These are phyloP conservation scores for Vireo altiloquus DNA, from an alignment of 2,113 vertebrate genomes.

Conservation along the genomic window DNA sequence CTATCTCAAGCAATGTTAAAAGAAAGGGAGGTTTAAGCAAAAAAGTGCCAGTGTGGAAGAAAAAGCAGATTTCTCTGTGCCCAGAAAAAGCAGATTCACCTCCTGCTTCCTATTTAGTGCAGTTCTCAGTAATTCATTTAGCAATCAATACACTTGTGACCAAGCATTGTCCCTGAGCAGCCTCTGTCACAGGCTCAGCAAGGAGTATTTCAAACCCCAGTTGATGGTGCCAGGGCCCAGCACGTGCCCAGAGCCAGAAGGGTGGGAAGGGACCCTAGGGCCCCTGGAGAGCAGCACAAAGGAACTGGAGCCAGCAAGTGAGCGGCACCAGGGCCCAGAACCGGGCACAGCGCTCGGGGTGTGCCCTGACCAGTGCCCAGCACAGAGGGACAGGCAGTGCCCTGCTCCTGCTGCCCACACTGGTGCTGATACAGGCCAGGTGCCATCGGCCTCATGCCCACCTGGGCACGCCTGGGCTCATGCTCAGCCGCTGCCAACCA, in stretches of 20 bases:
- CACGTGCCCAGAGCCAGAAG: background rate
- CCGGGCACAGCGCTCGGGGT: background rate
- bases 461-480: background rate
- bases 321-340: background rate
- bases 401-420: background rate
- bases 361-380: background rate
- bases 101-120: background rate
- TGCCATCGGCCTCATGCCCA: background rate
- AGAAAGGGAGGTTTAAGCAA: background rate
- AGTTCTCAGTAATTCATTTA: background rate
- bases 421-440: rapidly evolving
- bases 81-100: too few species aligned
- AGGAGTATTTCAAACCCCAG: background rate
- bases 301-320: background rate
- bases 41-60: background rate
- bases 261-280: background rate
- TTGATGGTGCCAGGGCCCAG: background rate
- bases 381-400: background rate
- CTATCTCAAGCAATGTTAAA: background rate
- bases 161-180: background rate
- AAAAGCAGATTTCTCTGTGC: too few species aligned
- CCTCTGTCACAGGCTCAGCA: background rate
- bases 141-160: background rate
- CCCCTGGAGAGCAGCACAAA: background rate
- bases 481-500: rapidly evolving